Evolutionary conservation across 2,797 vertebrate genomes (phyloP).

Genomic region (Acestrorhynchus altus): DNA sequence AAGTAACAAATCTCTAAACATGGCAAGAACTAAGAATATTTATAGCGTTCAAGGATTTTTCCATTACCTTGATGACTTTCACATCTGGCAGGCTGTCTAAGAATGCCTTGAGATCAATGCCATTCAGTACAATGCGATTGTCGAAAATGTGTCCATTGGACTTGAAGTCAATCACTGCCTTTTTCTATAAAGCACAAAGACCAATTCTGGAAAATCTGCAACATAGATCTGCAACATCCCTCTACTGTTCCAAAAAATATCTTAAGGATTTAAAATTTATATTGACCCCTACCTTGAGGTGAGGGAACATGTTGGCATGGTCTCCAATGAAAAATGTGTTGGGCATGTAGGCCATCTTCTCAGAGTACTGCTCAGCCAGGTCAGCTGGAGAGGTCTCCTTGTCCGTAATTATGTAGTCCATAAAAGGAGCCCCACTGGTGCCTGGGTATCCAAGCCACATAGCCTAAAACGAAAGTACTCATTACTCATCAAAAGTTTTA

Average conservation of each 20-base stretch:
- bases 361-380: constrained; percentile 96
- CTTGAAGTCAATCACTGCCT: constrained; percentile 99
- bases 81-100: constrained; percentile 97
- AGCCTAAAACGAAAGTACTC: constrained; percentile 70
- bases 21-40: too few species aligned
- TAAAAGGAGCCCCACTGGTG: constrained; percentile 96
- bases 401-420: constrained; percentile 97
- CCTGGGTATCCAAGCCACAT: constrained; percentile 99
- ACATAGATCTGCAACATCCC: neutral
- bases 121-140: constrained; percentile 97
- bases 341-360: constrained; percentile 98
- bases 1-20: constrained; percentile 1
- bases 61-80: constrained; percentile 94
- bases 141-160: constrained; percentile 99
- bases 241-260: neutral
- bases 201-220: neutral
- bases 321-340: constrained; percentile 98
- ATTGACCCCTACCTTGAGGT: constrained; percentile 86
- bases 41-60: neutral
- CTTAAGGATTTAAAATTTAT: neutral
- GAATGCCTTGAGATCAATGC: constrained; percentile 97
- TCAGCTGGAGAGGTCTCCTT: constrained; percentile 95
- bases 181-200: constrained; percentile 83
- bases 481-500: neutral
- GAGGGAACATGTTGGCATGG: constrained; percentile 99